A percentile compares a stretch with the other conserved stretches of the same genome.
Conservation (phyloP, 2,888 invertebrate genomes). For the Uloborus plumipes region DNA sequence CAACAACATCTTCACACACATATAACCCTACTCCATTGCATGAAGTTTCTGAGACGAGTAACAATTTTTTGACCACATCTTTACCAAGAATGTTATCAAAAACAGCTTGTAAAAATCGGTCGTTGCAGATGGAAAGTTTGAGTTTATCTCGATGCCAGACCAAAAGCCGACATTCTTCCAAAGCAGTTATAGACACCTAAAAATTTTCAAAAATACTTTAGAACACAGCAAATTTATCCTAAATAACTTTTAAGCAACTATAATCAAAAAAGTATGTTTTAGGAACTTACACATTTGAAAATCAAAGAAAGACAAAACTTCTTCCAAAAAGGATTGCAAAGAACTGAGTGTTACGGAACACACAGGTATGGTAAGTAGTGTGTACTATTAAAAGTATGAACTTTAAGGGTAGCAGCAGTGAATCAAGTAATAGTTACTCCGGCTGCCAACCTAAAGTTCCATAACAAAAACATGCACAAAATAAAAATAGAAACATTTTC, state of each 20-base stretch:
- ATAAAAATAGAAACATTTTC: no score
- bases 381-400: no score
- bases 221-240: not conserved
- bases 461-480: no score
- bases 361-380: no score
- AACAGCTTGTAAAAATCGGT: slow-evolving; percentile 84
- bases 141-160: slow-evolving; percentile 89
- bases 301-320: no score
- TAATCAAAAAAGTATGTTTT: not conserved
- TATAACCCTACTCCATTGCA: slow-evolving; percentile 60
- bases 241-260: not conserved
- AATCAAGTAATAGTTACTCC: no score
- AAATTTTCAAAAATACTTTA: not conserved
- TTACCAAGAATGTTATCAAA: slow-evolving; percentile 88
- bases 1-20: slow-evolving; percentile 50
- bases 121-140: slow-evolving; percentile 84
- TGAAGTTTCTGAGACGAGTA: slow-evolving; percentile 78
- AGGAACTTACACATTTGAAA: no score
- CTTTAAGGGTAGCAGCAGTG: no score
- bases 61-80: slow-evolving; percentile 87
- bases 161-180: slow-evolving; percentile 86
- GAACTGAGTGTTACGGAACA: no score
- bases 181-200: slow-evolving; percentile 87
- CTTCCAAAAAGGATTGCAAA: no score
- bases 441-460: no score